These are phyloP conservation scores for Deladenus siricidicola DNA, from an alignment of 2,888 invertebrate species.

Conservation along the genomic window DNA sequence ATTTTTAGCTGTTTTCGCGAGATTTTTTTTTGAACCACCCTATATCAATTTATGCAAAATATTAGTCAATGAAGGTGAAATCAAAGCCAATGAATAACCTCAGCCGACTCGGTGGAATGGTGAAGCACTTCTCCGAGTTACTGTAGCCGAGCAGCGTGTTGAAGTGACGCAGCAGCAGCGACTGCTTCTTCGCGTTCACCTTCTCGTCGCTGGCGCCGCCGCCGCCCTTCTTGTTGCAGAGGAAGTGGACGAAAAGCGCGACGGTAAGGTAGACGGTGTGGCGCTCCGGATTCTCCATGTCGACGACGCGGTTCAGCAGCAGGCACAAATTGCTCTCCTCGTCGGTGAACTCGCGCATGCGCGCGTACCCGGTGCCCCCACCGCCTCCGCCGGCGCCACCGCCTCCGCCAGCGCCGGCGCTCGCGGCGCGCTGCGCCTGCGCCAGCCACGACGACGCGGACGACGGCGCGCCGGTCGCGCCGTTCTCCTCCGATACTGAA, in stretches of 20 bases:
- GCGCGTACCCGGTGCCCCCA: slow-evolving; percentile 56
- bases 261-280: slow-evolving; percentile 89
- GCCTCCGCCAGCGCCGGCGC: not conserved
- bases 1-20: too few species aligned
- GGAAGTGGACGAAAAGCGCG: slow-evolving; percentile 76
- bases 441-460: too few species aligned
- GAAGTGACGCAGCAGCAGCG: slow-evolving; percentile 74
- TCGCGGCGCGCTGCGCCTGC: not conserved
- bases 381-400: not conserved
- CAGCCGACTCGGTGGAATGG: slow-evolving; percentile 75
- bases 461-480: too few species aligned
- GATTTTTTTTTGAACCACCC: too few species aligned
- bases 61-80: too few species aligned
- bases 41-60: too few species aligned
- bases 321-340: slow-evolving; percentile 72
- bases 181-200: slow-evolving; percentile 60
- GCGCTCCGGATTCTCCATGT: slow-evolving; percentile 84
- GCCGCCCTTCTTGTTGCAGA: slow-evolving; percentile 65
- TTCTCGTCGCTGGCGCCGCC: slow-evolving; percentile 49
- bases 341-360: slow-evolving; percentile 75
- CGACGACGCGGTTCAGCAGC: slow-evolving; percentile 77
- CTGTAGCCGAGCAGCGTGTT: slow-evolving; percentile 87
- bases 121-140: slow-evolving; percentile 78
- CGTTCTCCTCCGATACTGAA: too few species aligned
- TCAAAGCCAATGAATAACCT: too few species aligned